Conservation (phyloP, 2,888 invertebrate species). For the Alentia gelatinosa region DNA sequence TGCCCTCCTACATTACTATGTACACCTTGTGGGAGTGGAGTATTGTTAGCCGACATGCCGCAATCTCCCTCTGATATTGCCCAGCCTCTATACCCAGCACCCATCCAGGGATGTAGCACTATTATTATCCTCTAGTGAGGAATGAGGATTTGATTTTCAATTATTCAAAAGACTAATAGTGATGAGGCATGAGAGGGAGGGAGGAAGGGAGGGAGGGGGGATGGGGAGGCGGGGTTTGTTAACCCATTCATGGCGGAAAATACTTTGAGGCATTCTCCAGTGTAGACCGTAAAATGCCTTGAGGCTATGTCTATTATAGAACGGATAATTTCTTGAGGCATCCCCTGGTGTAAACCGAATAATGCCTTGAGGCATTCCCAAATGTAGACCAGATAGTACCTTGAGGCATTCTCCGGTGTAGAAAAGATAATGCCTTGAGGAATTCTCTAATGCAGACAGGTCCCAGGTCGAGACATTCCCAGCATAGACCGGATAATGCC, state of each 20-base stretch:
- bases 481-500: too few species aligned
- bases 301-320: too few species aligned
- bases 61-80: not conserved
- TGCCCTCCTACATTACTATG: not conserved
- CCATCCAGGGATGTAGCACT: not conserved
- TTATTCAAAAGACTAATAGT: not conserved
- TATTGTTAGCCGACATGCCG: not conserved
- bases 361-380: too few species aligned
- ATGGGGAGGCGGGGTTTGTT: not conserved
- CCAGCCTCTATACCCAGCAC: not conserved
- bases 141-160: constrained; percentile 15
- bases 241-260: not conserved
- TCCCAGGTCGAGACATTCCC: too few species aligned
- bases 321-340: too few species aligned
- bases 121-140: constrained; percentile 1
- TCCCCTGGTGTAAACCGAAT: too few species aligned
- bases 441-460: too few species aligned
- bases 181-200: not conserved
- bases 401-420: too few species aligned
- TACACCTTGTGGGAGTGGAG: not conserved
- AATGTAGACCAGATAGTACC: too few species aligned
- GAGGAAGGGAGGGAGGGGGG: not conserved
- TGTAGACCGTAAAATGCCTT: too few species aligned
- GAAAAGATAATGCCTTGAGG: too few species aligned
- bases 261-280: not conserved